A percentile compares a stretch with the other conserved stretches of the same genome.
Conservation (phyloP, 2,888 invertebrate species). For the Cosmorhoe ocellata region DNA sequence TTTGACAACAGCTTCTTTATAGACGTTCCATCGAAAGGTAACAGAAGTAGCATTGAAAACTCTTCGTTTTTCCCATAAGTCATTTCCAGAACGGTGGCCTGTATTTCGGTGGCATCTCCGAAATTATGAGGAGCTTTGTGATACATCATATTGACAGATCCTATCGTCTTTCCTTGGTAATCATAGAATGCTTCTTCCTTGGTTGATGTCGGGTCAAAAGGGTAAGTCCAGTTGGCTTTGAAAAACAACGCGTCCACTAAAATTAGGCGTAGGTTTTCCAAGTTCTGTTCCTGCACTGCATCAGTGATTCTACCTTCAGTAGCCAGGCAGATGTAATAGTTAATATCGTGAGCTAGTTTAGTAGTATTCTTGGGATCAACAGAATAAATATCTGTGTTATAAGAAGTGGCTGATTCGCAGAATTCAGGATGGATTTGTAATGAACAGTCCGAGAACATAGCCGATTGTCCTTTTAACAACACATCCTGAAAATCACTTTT, state of each 20-base stretch:
- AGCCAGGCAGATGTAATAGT: constrained; percentile 84
- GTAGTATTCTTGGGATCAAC: constrained; percentile 80
- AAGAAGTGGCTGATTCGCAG: constrained; percentile 66
- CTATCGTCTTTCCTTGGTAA: constrained; percentile 76
- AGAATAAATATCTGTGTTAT: constrained; percentile 78
- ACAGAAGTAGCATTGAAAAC: constrained; percentile 84
- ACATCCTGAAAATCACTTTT: constrained; percentile 57
- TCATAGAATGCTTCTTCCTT: constrained; percentile 81
- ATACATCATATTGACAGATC: constrained; percentile 89
- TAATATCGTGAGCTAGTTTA: constrained; percentile 82
- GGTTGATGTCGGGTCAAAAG: constrained; percentile 84
- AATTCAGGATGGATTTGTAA: constrained; percentile 66
- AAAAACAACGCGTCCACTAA: constrained; percentile 87
- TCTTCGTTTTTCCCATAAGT: constrained; percentile 85
- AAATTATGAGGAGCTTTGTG: constrained; percentile 83
- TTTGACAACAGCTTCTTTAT: constrained; percentile 75
- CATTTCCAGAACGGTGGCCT: constrained; percentile 85
- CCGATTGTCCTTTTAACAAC: constrained; percentile 56
- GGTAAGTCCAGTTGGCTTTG: constrained; percentile 87
- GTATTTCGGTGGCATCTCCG: constrained; percentile 76
- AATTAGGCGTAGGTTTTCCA: constrained; percentile 77
- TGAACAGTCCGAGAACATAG: constrained; percentile 61
- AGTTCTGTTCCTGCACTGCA: constrained; percentile 78
- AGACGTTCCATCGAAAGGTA: constrained; percentile 83
- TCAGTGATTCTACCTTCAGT: constrained; percentile 87